A percentile compares a stretch with the other conserved stretches of the same genome.
Conservation (phyloP, 2,888 invertebrate genomes). For the Troides aeacus region DNA sequence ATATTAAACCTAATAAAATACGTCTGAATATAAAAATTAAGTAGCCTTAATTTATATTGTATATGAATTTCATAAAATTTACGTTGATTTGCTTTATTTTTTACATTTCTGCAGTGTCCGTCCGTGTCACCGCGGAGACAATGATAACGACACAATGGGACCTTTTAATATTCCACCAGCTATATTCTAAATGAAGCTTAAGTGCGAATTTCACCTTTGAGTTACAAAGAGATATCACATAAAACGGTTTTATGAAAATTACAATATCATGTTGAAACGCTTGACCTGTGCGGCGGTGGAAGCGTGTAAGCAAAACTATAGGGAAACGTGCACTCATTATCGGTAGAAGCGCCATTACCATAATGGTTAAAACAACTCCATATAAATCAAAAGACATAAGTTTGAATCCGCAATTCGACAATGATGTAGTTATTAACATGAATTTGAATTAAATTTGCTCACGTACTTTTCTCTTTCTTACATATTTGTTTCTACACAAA, state of each 20-base stretch:
- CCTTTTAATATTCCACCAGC: not conserved
- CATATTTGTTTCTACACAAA: too few species aligned
- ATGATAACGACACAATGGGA: not conserved
- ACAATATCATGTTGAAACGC: not conserved
- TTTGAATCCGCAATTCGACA: not conserved
- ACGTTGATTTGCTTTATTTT: not conserved
- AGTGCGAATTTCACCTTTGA: not conserved
- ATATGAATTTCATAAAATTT: not conserved
- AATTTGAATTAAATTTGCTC: too few species aligned
- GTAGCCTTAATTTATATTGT: too few species aligned
- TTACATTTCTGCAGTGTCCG: not conserved
- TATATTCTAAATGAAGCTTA: not conserved
- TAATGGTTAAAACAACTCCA: not conserved
- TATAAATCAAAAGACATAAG: not conserved
- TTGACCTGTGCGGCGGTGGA: constrained; percentile 2
- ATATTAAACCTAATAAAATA: not conserved
- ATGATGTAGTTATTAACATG: not conserved
- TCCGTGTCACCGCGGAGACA: not conserved
- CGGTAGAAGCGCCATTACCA: constrained; percentile 2
- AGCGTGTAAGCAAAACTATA: constrained; percentile 1
- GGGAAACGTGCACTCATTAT: constrained; percentile 10
- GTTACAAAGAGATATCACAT: not conserved
- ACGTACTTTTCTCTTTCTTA: too few species aligned
- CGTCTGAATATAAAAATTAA: not conserved
- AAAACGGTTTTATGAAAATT: constrained; percentile 6